phyloP scores from a whole-genome alignment of 2,797 vertebrate species.

The Sibirionetta formosa region DNA sequence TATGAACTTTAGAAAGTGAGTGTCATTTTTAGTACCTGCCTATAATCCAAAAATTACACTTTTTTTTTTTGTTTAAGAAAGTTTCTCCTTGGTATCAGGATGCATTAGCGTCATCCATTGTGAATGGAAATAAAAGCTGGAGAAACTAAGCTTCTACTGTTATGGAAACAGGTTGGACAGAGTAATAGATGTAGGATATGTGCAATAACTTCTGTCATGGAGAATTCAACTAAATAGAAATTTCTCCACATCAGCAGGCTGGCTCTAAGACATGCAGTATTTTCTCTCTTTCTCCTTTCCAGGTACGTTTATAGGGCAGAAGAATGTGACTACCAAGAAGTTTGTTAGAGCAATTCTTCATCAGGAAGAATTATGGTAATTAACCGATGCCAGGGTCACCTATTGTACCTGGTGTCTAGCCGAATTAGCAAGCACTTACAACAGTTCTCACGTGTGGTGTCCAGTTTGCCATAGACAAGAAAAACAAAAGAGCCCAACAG shows the following conservation, averaged over 20 bases:
- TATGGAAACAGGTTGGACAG: background rate
- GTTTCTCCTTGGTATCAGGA: too few relatives aligned
- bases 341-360: background rate
- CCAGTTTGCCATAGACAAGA: background rate
- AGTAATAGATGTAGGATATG: background rate
- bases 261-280: background rate
- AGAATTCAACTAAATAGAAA: background rate
- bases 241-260: background rate
- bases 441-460: accelerated
- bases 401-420: background rate
- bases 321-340: background rate
- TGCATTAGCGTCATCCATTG: background rate
- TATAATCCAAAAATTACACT: background rate
- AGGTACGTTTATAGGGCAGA: background rate
- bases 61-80: background rate
- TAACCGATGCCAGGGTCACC: background rate
- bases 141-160: background rate
- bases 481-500: background rate
- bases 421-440: background rate
- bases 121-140: background rate
- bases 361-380: background rate
- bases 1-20: background rate
- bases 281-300: background rate
- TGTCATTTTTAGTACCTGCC: background rate
- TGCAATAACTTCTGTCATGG: background rate